Conservation (phyloP, 2,888 invertebrate species). For the Hyles lineata region DNA sequence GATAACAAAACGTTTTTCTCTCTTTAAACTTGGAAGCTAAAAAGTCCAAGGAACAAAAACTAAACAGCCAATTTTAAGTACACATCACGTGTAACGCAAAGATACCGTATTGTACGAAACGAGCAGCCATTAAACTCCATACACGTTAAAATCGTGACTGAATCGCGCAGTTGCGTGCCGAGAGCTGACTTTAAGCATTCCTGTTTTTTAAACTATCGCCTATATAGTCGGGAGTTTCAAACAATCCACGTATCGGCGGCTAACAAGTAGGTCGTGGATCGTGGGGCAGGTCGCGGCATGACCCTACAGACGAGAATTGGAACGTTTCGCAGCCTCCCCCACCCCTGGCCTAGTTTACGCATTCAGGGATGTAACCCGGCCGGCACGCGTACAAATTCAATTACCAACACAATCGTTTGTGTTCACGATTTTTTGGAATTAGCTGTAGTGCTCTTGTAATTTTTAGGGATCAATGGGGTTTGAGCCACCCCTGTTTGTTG, state of each 20-base stretch:
- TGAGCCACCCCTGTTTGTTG: neutral
- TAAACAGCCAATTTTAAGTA: neutral
- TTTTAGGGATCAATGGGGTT: neutral
- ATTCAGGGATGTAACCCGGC: slow-evolving; percentile 49
- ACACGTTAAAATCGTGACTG: slow-evolving; percentile 50
- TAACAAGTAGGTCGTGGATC: slow-evolving; percentile 58
- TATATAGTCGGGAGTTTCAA: slow-evolving; percentile 14
- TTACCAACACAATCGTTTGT: slow-evolving; percentile 18
- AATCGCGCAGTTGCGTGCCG: slow-evolving; percentile 46
- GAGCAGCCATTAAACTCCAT: slow-evolving; percentile 44
- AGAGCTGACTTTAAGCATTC: slow-evolving; percentile 39
- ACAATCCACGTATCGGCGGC: slow-evolving; percentile 33
- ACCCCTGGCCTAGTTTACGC: slow-evolving; percentile 53
- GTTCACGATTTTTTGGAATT: slow-evolving; percentile 8
- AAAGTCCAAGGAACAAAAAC: neutral
- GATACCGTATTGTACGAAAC: slow-evolving; percentile 35
- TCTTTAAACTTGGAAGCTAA: neutral
- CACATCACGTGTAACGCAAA: slow-evolving; percentile 20
- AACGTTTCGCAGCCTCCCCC: slow-evolving; percentile 51
- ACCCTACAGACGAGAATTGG: slow-evolving; percentile 53
- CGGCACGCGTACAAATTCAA: slow-evolving; percentile 41
- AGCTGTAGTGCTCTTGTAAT: neutral
- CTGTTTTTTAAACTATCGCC: slow-evolving; percentile 11
- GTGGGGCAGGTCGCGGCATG: slow-evolving; percentile 71
- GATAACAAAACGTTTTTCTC: no score